phyloP scores from a whole-genome alignment of 2,888 invertebrate species.

The Lasioglossum zephyrum region DNA sequence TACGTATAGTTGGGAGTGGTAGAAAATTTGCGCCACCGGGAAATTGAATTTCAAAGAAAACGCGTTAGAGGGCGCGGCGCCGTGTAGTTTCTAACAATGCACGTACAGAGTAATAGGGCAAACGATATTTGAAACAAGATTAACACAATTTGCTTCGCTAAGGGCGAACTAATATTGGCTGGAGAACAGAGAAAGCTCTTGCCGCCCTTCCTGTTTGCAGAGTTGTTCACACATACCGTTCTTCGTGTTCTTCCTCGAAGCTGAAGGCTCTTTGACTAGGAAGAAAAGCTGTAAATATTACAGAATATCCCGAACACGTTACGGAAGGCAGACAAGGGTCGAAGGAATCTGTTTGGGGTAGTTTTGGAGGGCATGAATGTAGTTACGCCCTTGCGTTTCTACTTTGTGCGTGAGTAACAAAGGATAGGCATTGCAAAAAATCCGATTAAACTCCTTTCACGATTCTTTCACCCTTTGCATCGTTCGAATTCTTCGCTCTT shows the following conservation, averaged over 20 bases:
- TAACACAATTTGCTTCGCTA: constrained; percentile 12
- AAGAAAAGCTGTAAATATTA: constrained; percentile 52
- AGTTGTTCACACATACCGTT: constrained; percentile 37
- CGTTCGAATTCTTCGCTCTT: background rate
- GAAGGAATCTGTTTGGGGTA: constrained; percentile 2
- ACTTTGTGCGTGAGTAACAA: background rate
- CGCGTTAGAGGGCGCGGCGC: background rate
- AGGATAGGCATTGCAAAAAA: background rate
- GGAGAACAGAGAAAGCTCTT: constrained; percentile 27
- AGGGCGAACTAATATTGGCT: constrained; percentile 42
- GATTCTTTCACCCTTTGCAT: background rate
- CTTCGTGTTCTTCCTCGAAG: constrained; percentile 24
- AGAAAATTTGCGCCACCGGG: background rate
- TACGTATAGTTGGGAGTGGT: background rate
- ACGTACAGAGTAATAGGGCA: background rate
- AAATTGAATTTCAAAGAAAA: constrained; percentile 5
- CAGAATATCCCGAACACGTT: constrained; percentile 32
- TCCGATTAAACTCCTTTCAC: constrained; percentile 8
- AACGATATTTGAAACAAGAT: constrained; percentile 20
- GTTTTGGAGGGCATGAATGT: background rate
- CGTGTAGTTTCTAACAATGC: background rate
- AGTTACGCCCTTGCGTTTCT: background rate
- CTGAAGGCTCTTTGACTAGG: constrained; percentile 30
- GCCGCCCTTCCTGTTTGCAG: constrained; percentile 29
- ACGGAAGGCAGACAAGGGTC: background rate